phyloP scores from a whole-genome alignment of 2,888 invertebrate genomes.

The Chrysotoxum bicinctum region DNA sequence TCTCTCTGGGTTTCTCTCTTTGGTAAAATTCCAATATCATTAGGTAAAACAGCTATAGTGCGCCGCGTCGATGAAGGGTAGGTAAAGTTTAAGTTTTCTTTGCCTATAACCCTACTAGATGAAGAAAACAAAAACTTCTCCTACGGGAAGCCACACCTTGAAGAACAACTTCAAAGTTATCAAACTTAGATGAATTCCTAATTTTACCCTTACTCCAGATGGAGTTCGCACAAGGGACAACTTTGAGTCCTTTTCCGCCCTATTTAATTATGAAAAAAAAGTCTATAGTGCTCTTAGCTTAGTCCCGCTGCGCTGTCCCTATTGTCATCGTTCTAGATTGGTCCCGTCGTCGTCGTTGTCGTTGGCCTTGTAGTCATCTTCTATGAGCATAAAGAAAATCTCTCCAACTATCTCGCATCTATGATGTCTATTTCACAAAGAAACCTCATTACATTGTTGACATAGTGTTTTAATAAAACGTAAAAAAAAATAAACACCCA shows the following conservation, averaged over 20 bases:
- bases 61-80: not conserved
- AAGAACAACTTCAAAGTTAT: conserved; percentile 58
- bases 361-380: not conserved
- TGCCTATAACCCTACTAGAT: not conserved
- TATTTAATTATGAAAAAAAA: conserved; percentile 58
- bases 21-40: conserved; percentile 39
- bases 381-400: not conserved
- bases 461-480: conserved; percentile 30
- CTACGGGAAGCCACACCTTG: conserved; percentile 41
- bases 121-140: conserved; percentile 16
- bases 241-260: conserved; percentile 33
- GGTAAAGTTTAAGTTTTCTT: not conserved
- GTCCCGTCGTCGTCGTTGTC: not conserved
- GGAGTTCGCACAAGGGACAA: conserved; percentile 28
- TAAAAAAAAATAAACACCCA: not conserved
- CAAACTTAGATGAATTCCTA: conserved; percentile 60
- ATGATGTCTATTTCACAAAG: conserved; percentile 53
- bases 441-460: conserved; percentile 58
- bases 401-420: conserved; percentile 23
- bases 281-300: not conserved
- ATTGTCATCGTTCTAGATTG: not conserved
- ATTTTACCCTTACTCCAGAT: conserved; percentile 16
- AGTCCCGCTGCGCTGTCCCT: not conserved
- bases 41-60: not conserved
- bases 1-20: not conserved